phyloP scores from a whole-genome alignment of 2,888 invertebrate genomes.

The Lottia gigantea region DNA sequence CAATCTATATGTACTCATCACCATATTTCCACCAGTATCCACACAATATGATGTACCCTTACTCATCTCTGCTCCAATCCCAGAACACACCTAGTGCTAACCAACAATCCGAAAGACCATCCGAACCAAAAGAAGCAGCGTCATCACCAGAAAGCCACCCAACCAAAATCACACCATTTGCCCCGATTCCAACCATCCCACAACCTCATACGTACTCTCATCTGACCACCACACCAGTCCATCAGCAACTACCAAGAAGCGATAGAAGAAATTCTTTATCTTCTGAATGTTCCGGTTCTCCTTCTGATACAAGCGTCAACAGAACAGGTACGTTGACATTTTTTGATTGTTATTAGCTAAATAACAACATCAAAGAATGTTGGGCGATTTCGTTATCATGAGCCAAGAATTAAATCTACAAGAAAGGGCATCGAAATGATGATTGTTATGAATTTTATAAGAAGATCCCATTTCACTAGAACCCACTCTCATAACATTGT shows the following conservation, averaged over 20 bases:
- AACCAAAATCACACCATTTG: background rate
- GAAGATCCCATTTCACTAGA: too few relatives aligned
- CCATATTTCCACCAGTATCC: background rate
- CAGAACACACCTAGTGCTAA: background rate
- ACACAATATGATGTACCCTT: constrained; percentile 1
- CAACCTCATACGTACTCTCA: background rate
- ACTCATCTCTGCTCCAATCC: background rate
- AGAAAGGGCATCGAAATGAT: too few relatives aligned
- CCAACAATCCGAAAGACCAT: background rate
- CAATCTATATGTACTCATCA: background rate
- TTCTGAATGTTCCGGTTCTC: background rate
- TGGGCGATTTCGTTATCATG: too few relatives aligned
- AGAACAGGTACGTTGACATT: background rate
- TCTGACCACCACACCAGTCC: background rate
- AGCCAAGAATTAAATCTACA: too few relatives aligned
- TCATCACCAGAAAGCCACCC: background rate
- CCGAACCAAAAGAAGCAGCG: background rate
- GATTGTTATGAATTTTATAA: too few relatives aligned
- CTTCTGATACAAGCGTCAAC: background rate
- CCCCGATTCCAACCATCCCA: background rate
- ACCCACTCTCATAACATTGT: background rate
- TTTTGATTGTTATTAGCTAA: too few relatives aligned
- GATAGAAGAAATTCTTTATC: background rate
- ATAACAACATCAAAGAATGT: too few relatives aligned
- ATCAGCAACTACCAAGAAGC: background rate